phyloP scores from a whole-genome alignment of 2,797 vertebrate genomes.

The Delichon dasypus region DNA sequence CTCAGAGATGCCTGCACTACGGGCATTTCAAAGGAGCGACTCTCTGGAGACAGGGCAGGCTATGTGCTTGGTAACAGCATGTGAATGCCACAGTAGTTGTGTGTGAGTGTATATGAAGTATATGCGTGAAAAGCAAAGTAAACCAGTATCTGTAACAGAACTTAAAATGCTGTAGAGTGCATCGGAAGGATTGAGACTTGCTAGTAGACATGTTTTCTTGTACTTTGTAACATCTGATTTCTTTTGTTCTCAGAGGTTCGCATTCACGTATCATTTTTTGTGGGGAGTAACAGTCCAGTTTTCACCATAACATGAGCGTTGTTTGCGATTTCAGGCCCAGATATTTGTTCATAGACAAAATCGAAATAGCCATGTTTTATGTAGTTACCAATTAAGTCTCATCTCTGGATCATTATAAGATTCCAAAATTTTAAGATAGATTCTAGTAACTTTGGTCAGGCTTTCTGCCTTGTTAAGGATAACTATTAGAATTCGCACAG shows the following conservation, averaged over 20 bases:
- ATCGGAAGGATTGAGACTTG: background rate
- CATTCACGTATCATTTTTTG: background rate
- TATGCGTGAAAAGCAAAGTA: background rate
- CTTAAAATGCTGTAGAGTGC: background rate
- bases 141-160: background rate
- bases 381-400: background rate
- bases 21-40: background rate
- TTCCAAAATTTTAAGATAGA: background rate
- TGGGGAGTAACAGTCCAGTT: background rate
- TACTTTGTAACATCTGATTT: background rate
- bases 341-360: background rate
- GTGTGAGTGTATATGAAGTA: background rate
- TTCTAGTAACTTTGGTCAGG: background rate
- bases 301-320: background rate
- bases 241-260: background rate
- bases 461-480: background rate
- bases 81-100: background rate
- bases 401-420: background rate
- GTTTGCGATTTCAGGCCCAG: background rate
- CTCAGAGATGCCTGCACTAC: background rate
- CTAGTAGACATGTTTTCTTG: background rate
- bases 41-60: background rate
- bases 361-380: background rate
- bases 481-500: background rate
- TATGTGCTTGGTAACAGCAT: background rate